Base-by-base conservation (phyloP, 2,888 invertebrate genomes). In the Caenorhabditis panamensis region DNA sequence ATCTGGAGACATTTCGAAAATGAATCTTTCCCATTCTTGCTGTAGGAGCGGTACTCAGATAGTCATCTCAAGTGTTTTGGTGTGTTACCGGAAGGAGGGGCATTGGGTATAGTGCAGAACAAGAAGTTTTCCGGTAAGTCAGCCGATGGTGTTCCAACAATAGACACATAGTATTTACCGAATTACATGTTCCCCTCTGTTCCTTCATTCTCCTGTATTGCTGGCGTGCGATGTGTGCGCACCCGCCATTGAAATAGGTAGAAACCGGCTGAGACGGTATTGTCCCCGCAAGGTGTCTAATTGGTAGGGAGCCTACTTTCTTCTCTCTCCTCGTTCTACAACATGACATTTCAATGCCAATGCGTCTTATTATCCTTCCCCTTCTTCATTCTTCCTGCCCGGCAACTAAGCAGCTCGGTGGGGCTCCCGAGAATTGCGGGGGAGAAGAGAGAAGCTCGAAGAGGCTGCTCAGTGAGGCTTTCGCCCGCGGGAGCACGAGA, bases 161-260 rank as follows among this genome's bases (percentile, higher is more conserved):
- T 66, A 75, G 75, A 66, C 41, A 41, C 51, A 49, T 54, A 75
- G 75, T 75, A 66, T 75, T 75, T 75, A 75, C 66, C 59, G 66
- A 66, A 75, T 73, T 73, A 63, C 72, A 72, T 72, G 72, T 72
- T 72, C 71, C 53, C 53, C 31, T 6, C 47, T 16, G 37, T 44
- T 41, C 47, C 44, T 69, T n/a, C n/a, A 44, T 58, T 44, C 28
- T 37, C 22, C 20, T 49, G 31, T 24, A 53, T 47, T 36, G 41
- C 66, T 66, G 54, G 41, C 44, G 67, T 67, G 31, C 56, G 56
- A 51, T 59, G 51, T 36, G 49, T 36, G 68, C 59, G 58, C 67
- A 22, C 47, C 36, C n/a, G 26, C 63, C 54, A 64, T 72, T 64
- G 56, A 54, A 72, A 64, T 72, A 31, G 63, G 47, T 36, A 36